Evolutionary conservation across 2,888 invertebrate genomes (phyloP), one percentile per base, ranked within the genome.

Genomic region (Petrolisthes cinctipes): DNA sequence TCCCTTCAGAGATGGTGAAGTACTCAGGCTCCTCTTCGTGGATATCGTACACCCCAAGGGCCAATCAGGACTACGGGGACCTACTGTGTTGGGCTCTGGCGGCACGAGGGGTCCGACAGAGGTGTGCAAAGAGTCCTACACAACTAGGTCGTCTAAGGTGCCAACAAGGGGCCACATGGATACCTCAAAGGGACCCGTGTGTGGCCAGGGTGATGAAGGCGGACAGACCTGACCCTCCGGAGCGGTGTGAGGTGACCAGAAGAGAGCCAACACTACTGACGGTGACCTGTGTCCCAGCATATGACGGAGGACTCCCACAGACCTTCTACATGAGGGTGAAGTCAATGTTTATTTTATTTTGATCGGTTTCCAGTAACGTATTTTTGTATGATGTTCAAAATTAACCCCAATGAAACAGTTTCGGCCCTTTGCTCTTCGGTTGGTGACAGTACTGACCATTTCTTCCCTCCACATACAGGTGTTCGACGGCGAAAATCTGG

Each of bases 291-390:
- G 79, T 66, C 51, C 76, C 86, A n/a, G 86, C 86, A 4, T 83
- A 86, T 20, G 86, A 86, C 54, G 86, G 86, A 6, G 86, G 86
- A 4, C 79, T 86, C 4, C 86, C 86, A 5, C 86, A 86, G 61
- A 86, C 86, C 54, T 86, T 86, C 82, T 78, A 76, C 56, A 83
- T 82, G 91, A 91, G 87, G 80, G 90, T 73, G 82, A 71, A 82
- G 71, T 7, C 4, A 37, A 9, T 37, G 37, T 37, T 68, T 20
- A 68, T 14, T 37, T 68, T 20, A 68, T 14, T n/a, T 66, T 66
- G 14, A 66, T 17, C 68, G 2, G 37, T 37, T 37, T 37, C 37
- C 37, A 37, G 37, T 2, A 37, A 37, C 37, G 37, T 37, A 37
- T 37, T 37, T 37, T 37, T 37, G 37, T 37, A 37, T 37, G 37